Conservation (phyloP, 2,113 vertebrate genomes). For the Oriolus oriolus region DNA sequence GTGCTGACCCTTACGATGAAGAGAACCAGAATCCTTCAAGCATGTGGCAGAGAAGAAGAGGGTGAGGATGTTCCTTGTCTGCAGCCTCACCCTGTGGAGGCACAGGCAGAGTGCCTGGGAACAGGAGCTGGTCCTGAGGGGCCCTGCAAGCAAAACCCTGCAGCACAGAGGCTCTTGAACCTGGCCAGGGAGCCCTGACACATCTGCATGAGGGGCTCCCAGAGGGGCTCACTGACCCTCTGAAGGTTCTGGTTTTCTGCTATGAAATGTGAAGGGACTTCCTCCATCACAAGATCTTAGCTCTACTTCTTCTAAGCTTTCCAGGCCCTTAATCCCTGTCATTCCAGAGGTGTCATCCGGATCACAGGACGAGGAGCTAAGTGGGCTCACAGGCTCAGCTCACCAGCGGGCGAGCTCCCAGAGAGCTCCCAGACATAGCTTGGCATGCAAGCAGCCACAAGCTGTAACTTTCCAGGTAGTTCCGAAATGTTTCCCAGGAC, state of each 20-base stretch:
- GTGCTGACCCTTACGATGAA: background rate
- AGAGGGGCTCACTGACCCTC: background rate
- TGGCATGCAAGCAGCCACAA: background rate
- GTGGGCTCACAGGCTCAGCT: background rate
- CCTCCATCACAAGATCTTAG: background rate
- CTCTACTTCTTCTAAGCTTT: background rate
- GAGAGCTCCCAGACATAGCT: background rate
- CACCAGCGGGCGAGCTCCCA: background rate
- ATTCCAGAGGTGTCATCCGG: background rate
- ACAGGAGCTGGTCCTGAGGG: background rate
- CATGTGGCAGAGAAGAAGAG: background rate
- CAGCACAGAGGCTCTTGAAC: too few species aligned
- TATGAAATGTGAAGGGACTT: background rate
- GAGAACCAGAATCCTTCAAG: background rate
- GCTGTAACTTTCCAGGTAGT: background rate
- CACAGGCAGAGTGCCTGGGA: background rate
- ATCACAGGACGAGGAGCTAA: background rate
- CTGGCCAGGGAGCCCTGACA: accelerated
- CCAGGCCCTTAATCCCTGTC: background rate
- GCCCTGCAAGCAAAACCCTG: background rate
- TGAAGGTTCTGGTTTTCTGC: background rate
- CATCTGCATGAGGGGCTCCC: background rate
- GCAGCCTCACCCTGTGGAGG: background rate
- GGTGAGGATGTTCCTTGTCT: background rate
- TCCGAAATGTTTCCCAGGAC: background rate